Conservation (phyloP, 2,888 invertebrate genomes). For the Alloplasta piceator region DNA sequence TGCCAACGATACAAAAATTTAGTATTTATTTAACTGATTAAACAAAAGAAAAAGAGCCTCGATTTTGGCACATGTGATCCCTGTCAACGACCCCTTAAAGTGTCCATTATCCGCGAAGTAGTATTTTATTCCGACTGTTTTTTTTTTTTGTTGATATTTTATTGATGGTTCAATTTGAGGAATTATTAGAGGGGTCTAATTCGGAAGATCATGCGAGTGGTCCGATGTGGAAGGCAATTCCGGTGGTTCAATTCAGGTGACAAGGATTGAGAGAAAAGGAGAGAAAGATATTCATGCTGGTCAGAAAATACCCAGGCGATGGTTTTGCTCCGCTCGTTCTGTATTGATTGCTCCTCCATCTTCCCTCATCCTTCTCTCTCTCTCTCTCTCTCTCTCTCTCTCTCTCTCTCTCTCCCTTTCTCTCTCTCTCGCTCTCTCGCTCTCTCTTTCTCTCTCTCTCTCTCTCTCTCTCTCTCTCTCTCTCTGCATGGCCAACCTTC, state of each 20-base stretch:
- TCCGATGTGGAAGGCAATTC: no score
- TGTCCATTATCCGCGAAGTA: no score
- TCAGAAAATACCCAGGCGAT: constrained; percentile 72
- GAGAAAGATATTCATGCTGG: constrained; percentile 70
- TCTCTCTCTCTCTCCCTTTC: constrained; percentile 67
- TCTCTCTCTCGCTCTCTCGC: constrained; percentile 53
- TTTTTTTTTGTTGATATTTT: no score
- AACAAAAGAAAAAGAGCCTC: not conserved
- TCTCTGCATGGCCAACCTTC: constrained; percentile 60
- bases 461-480: constrained; percentile 70
- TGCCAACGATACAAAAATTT: no score
- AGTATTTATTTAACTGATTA: not conserved
- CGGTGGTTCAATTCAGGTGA: no score
- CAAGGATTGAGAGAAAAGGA: constrained; percentile 16
- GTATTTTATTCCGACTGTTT: no score
- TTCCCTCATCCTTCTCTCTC: constrained; percentile 69
- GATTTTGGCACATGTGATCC: no score
- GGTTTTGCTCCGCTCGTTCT: constrained; percentile 81
- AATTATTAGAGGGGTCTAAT: no score
- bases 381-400: constrained; percentile 65
- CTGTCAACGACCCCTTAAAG: no score
- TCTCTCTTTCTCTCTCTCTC: constrained; percentile 62
- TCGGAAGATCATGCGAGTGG: no score
- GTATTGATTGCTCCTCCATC: constrained; percentile 82
- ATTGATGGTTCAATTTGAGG: no score